These are phyloP conservation scores for Amiota communis DNA, from an alignment of 2,888 invertebrate genomes.

Conservation along the genomic window DNA sequence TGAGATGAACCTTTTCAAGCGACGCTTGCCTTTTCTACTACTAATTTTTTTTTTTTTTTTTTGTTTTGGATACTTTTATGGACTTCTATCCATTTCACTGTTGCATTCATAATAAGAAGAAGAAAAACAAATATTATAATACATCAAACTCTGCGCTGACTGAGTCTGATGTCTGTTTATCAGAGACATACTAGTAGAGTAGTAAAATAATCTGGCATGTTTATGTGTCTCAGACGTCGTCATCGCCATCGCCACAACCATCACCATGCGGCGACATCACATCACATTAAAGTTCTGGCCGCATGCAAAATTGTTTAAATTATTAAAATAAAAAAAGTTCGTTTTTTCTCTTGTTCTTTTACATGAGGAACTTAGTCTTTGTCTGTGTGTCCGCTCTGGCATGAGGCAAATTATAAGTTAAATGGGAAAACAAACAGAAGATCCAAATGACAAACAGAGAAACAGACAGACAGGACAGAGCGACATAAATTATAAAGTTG, in stretches of 20 bases:
- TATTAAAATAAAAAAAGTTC: conserved; percentile 48
- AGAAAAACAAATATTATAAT: conserved; percentile 40
- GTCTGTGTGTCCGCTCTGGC: neutral
- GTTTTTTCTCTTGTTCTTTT: conserved; percentile 14
- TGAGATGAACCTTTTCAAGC: conserved; percentile 38
- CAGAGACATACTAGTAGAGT: conserved; percentile 50
- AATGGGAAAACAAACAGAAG: too few species aligned
- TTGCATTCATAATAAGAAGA: too few species aligned
- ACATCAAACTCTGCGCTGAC: conserved; percentile 29
- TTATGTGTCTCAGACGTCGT: conserved; percentile 55
- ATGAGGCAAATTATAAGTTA: too few species aligned
- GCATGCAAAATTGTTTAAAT: conserved; percentile 62
- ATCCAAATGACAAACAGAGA: conserved; percentile 39
- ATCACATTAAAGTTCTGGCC: conserved; percentile 47
- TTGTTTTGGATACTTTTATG: neutral
- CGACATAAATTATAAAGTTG: conserved; percentile 60
- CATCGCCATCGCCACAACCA: neutral
- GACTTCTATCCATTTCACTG: neutral
- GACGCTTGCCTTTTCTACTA: conserved; percentile 32
- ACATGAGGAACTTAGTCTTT: neutral
- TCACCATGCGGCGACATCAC: too few species aligned
- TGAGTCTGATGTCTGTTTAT: conserved; percentile 53
- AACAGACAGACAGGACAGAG: conserved; percentile 47
- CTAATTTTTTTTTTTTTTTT: neutral
- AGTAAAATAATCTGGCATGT: conserved; percentile 60